Conservation (phyloP, 2,797 vertebrate genomes). For the Kryptopterus vitreolus region DNA sequence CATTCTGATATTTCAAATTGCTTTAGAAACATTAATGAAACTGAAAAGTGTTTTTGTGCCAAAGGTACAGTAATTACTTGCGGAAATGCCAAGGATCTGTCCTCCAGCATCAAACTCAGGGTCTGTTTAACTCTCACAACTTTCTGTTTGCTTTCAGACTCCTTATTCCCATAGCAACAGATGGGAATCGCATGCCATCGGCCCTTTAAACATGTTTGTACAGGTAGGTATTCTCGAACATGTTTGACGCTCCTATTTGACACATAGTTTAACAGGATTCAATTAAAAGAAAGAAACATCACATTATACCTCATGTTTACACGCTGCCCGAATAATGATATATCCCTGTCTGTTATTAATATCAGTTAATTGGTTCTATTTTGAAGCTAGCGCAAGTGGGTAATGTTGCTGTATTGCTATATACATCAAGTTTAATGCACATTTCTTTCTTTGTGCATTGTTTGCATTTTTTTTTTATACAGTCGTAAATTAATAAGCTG, state of each 20-base stretch:
- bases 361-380: not conserved
- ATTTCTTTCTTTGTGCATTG: not conserved
- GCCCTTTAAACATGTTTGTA: not conserved
- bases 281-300: not conserved
- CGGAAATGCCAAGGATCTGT: slow-evolving; percentile 33
- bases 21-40: not conserved
- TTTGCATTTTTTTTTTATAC: not conserved
- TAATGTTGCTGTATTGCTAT: not conserved
- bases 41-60: not conserved
- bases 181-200: slow-evolving; percentile 21
- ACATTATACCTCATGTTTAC: not conserved
- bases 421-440: not conserved
- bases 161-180: slow-evolving; percentile 63
- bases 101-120: slow-evolving; percentile 17
- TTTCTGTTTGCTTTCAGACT: slow-evolving; percentile 50
- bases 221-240: no score
- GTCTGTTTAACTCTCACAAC: slow-evolving; percentile 47
- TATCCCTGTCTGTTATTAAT: not conserved
- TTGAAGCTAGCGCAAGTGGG: not conserved
- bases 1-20: not conserved
- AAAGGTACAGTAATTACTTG: not conserved
- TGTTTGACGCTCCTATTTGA: not conserved
- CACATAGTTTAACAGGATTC: not conserved
- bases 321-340: not conserved
- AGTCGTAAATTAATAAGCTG: not conserved